Evolutionary conservation across 2,797 vertebrate genomes (phyloP), one percentile per base, ranked within the genome.

Genomic region (Todus mexicanus): DNA sequence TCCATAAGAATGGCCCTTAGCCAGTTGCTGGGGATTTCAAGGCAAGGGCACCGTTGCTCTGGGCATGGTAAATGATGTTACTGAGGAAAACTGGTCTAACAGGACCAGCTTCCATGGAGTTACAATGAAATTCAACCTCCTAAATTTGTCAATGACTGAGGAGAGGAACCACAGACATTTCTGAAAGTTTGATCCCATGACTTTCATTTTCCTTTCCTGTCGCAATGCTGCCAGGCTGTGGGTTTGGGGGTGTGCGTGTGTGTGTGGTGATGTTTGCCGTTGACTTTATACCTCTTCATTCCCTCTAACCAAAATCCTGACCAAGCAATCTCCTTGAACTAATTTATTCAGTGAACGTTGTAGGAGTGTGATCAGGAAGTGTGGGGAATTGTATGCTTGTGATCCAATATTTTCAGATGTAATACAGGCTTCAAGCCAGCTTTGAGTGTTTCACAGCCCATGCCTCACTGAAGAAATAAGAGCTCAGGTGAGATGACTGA

Each of bases 321-420:
- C 50, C 20, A 16, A 75, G n/a, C 5, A 4, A 7, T 22, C 31
- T 64, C 50, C 80, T 75, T 66, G 65, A 77, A 71, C 13, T 48
- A 79, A 66, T 79, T 59, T 60, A 54, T 68, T 64, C 0, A 1
- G 43, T 79, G 29, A 64, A 57, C 23, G 15, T 76, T 86, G 83
- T 47, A 89, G 54, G 31, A 69, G 23, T 1, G 1, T 51, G 40
- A 65, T 86, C 69, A 72, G 29, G 54, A 86, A 73, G 37, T 42
- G 50, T 40, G 23, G 31, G 65, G n/a, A 68, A 69, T 60, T 54
- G 73, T 70, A 33, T 43, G 42, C 37, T 70, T 53, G 31, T 50
- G 48, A 71, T 54, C 68, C 77, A 76, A 69, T 84, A 64, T 91
- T 91, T 91, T 83, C 54, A 86, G 65, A 15, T 15, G 8, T 66